phyloP scores from a whole-genome alignment of 2,113 vertebrate species.

The Phylloscopus trochilus region DNA sequence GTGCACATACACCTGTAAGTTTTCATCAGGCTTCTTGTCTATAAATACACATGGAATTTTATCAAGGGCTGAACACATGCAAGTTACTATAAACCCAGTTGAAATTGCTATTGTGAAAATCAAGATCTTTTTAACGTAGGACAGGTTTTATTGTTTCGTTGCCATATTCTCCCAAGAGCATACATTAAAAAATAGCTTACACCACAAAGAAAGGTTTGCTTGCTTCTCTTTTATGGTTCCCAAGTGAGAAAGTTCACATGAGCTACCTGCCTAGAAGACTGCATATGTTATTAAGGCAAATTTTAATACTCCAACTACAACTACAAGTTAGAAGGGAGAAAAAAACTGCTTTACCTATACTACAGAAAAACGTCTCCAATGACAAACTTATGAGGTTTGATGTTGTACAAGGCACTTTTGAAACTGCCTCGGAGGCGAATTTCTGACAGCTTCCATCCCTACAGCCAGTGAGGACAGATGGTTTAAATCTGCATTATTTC shows the following conservation, averaged over 20 bases:
- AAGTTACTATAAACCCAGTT: not conserved
- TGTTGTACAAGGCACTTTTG: not conserved
- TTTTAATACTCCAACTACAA: not conserved
- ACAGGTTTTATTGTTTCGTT: not conserved
- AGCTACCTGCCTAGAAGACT: not conserved
- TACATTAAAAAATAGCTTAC: not conserved
- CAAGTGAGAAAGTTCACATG: not conserved
- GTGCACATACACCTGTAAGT: not conserved
- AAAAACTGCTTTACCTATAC: not conserved
- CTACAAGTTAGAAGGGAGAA: not conserved
- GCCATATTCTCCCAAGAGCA: not conserved
- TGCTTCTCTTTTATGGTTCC: not conserved
- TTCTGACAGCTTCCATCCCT: not conserved
- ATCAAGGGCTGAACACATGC: not conserved
- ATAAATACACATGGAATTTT: not conserved
- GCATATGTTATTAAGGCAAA: not conserved
- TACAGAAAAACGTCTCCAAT: not conserved
- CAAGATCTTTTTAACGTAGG: not conserved
- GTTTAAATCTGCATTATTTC: slow-evolving; percentile 11
- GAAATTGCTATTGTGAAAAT: not conserved
- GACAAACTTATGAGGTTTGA: not conserved
- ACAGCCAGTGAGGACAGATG: not conserved
- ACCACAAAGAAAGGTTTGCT: not conserved
- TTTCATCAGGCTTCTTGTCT: not conserved
- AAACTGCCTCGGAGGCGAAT: not conserved